Base-by-base conservation (phyloP, 1,140 invertebrate species). In the Hypothenemus hampei region DNA sequence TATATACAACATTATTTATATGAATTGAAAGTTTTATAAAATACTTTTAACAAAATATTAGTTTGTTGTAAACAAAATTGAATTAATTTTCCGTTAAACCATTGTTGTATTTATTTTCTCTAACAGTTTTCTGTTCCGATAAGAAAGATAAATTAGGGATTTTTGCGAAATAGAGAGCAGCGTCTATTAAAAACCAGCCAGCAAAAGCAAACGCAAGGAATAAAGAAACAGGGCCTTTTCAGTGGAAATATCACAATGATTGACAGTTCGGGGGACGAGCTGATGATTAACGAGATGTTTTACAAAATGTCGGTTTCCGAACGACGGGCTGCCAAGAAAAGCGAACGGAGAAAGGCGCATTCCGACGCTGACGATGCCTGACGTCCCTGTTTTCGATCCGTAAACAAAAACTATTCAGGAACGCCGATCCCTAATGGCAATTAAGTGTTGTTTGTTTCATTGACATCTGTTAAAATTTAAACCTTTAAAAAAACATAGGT, bases 281-380 rank as follows among this genome's bases (percentile, higher is more conserved):
- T 53, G 61, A 69, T 69, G 67, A 69, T 69, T 64, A 69, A 69
- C 62, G 65, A 65, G 64, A 63, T 66, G 60, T 66, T 64, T 66
- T 61, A 61, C 60, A 67, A 69, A 69, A 67, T 66, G 67, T 64
- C 63, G 67, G 64, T 66, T 66, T 61, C 65, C 59, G 54, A 68
- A 64, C 61, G 64, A 44, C 50, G 40, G 50, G 15, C 41, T 44
- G 24, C 20, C 40, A 23, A 53, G 40, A 44, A 53, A 53, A 44
- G 40, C 39, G 39, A 44, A 44, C 39, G 16, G 40, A 44, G 29
- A 53, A 43, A 20, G 31, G 21, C 50, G 26, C 50, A 53, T 53
- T 53, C 50, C 40, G 21, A 53, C 50, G 50, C 41, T 41, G 48
- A 16, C 37, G 48, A 31, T 41, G 49, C 36, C 36, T 37, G 45